phyloP scores from a whole-genome alignment of 2,797 vertebrate species.

The Neostethus bicornis region DNA sequence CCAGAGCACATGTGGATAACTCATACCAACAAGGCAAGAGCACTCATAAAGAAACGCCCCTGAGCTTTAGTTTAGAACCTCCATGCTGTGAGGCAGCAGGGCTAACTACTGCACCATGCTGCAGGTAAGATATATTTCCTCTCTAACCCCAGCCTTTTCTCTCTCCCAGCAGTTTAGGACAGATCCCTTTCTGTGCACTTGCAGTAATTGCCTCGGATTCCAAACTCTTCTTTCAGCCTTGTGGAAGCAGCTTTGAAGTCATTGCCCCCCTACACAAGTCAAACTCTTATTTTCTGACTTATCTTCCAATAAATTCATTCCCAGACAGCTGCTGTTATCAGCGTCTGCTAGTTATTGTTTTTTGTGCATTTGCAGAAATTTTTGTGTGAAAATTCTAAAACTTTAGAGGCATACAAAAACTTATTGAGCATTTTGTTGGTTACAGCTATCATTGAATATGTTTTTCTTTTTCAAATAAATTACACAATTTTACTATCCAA shows the following conservation, averaged over 20 bases:
- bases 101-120: background rate
- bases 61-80: background rate
- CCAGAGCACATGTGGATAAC: background rate
- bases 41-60: background rate
- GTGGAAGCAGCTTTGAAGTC: constrained; percentile 19
- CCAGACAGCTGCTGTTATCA: background rate
- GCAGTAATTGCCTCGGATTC: constrained; percentile 12
- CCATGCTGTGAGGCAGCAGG: constrained; percentile 11
- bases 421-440: background rate
- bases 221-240: constrained; percentile 8
- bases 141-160: constrained; percentile 9
- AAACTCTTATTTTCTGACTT: background rate
- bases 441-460: no score
- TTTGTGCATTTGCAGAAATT: background rate
- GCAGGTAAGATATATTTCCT: constrained; percentile 6
- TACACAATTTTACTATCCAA: no score
- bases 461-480: no score
- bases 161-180: constrained; percentile 7
- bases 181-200: constrained; percentile 14
- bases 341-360: background rate
- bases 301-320: constrained; percentile 2
- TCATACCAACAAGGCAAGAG: background rate
- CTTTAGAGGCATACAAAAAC: background rate
- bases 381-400: background rate
- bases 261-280: constrained; percentile 3